A percentile compares a stretch with the other conserved stretches of the same genome.
These are phyloP conservation scores for Sebastes goodei DNA, from an alignment of 2,797 vertebrate species.

Conservation along the genomic window DNA sequence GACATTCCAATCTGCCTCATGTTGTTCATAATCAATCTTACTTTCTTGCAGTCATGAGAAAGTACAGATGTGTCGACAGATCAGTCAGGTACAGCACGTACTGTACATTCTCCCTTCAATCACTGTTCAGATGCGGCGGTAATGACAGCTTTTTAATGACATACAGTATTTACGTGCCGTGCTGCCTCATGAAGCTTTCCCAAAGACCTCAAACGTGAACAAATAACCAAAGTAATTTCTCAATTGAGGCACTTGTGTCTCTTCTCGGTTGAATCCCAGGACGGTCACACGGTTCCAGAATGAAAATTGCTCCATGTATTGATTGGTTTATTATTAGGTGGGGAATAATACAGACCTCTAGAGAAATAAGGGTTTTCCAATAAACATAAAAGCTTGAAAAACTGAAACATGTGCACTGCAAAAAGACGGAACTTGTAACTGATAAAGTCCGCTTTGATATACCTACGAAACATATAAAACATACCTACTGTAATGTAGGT, in stretches of 20 bases:
- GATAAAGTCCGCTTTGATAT: not conserved
- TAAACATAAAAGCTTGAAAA: conserved; percentile 27
- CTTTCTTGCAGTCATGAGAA: not conserved
- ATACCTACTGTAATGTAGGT: not conserved
- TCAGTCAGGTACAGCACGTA: not conserved
- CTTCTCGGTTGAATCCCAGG: not conserved
- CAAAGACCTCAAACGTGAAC: not conserved
- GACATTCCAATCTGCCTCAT: not conserved
- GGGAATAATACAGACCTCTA: conserved; percentile 33
- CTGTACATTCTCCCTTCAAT: not conserved
- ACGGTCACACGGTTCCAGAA: not conserved
- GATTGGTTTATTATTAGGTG: conserved; percentile 74
- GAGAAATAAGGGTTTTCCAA: conserved; percentile 24
- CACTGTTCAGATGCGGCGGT: not conserved
- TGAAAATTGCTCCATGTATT: conserved; percentile 49
- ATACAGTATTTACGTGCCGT: not conserved
- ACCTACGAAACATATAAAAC: not conserved
- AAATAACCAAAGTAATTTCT: not conserved
- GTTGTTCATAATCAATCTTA: not conserved
- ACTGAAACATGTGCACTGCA: conserved; percentile 35
- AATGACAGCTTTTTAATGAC: not conserved
- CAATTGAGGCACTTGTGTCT: not conserved
- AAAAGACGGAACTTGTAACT: not conserved
- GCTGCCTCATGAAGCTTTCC: not conserved
- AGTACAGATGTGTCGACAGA: not conserved